These are phyloP conservation scores for Carapus acus DNA, from an alignment of 2,797 vertebrate genomes.

Conservation along the genomic window DNA sequence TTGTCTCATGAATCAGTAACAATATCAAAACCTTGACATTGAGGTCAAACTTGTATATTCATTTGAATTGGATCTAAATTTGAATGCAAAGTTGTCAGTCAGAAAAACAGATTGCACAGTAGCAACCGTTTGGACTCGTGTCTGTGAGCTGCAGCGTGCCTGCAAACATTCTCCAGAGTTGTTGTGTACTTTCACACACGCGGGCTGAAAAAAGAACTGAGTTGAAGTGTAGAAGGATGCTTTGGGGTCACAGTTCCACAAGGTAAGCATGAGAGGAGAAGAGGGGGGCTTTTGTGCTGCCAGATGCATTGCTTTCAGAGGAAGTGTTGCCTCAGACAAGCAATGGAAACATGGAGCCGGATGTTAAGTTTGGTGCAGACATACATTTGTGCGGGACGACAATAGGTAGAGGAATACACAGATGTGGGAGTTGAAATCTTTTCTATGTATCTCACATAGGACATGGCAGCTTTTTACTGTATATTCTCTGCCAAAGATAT, in stretches of 20 bases:
- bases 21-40: no score
- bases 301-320: not conserved
- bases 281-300: not conserved
- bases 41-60: no score
- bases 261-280: not conserved
- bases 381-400: not conserved
- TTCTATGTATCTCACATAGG: not conserved
- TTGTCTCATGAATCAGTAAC: no score
- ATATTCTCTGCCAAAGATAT: no score
- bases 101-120: no score
- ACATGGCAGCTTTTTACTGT: no score
- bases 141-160: not conserved
- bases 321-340: not conserved
- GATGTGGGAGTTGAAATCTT: not conserved
- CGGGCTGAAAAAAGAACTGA: not conserved
- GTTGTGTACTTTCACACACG: not conserved
- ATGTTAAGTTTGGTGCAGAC: no score
- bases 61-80: no score
- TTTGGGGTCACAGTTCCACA: not conserved
- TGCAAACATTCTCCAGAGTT: not conserved
- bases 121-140: no score
- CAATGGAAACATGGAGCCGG: not conserved
- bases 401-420: not conserved
- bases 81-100: no score
- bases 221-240: slow-evolving; percentile 1